These are phyloP conservation scores for Poecilia wingei DNA, from an alignment of 2,797 vertebrate genomes.

Conservation along the genomic window DNA sequence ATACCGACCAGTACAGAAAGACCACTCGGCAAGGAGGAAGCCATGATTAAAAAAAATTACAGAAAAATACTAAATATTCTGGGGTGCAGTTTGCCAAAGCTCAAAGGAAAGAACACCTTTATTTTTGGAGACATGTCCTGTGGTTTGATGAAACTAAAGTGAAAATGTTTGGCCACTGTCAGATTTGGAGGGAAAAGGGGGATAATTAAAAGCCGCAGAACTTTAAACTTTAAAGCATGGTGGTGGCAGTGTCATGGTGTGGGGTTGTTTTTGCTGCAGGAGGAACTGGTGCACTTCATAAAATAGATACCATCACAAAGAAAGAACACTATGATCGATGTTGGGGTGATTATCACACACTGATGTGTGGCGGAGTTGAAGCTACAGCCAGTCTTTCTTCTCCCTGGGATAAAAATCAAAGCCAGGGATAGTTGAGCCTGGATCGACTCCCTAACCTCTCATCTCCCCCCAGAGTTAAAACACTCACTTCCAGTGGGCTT, in stretches of 20 bases:
- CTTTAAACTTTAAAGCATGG: background rate
- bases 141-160: too few species aligned
- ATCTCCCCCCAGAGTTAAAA: conserved; percentile 17
- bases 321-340: background rate
- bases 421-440: background rate
- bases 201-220: background rate
- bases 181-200: too few species aligned
- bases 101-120: background rate
- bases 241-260: background rate
- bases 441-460: conserved; percentile 45
- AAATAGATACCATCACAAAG: background rate
- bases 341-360: background rate
- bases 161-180: too few species aligned
- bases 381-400: background rate
- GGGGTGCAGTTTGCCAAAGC: background rate
- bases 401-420: conserved; percentile 1
- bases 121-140: too few species aligned
- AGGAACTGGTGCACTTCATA: background rate
- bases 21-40: background rate
- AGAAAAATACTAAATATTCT: background rate
- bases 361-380: background rate
- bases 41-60: background rate
- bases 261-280: background rate
- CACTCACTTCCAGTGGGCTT: conserved; percentile 44
- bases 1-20: background rate